Evolutionary conservation across 2,797 vertebrate genomes (phyloP).

Genomic region (Sebastiscus tertius): DNA sequence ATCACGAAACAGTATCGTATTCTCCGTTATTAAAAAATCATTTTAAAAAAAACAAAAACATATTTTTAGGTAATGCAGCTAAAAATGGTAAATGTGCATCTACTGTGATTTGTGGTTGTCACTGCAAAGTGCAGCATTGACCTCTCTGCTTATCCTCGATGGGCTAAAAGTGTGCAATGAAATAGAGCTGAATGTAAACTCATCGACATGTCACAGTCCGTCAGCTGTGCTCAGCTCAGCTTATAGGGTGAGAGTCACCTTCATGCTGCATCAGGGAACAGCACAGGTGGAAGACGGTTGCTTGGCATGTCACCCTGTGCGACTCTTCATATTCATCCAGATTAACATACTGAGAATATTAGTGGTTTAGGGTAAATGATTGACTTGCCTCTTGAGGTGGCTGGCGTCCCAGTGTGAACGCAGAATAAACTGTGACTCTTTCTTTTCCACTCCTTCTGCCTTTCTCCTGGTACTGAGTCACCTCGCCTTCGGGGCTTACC

Average conservation of each 20-base stretch:
- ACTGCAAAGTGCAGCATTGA: slow-evolving; percentile 3
- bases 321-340: slow-evolving; percentile 60
- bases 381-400: slow-evolving; percentile 50
- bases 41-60: background rate
- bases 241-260: slow-evolving; percentile 66
- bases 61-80: background rate
- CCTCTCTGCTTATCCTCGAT: background rate
- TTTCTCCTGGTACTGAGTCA: slow-evolving; percentile 61
- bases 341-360: slow-evolving; percentile 60
- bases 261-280: slow-evolving; percentile 61
- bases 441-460: slow-evolving; percentile 31
- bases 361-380: slow-evolving; percentile 50
- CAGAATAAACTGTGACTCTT: slow-evolving; percentile 50
- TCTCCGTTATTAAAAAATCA: background rate
- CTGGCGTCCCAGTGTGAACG: slow-evolving; percentile 43
- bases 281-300: slow-evolving; percentile 51
- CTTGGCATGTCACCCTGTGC: slow-evolving; percentile 39
- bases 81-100: background rate
- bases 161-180: slow-evolving; percentile 21
- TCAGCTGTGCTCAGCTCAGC: slow-evolving; percentile 35
- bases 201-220: slow-evolving; percentile 36
- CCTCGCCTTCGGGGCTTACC: slow-evolving; percentile 77
- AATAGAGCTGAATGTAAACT: slow-evolving; percentile 44
- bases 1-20: slow-evolving; percentile 9
- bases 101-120: background rate